phyloP scores from a whole-genome alignment of 2,888 invertebrate species.

The Petrolisthes cinctipes region DNA sequence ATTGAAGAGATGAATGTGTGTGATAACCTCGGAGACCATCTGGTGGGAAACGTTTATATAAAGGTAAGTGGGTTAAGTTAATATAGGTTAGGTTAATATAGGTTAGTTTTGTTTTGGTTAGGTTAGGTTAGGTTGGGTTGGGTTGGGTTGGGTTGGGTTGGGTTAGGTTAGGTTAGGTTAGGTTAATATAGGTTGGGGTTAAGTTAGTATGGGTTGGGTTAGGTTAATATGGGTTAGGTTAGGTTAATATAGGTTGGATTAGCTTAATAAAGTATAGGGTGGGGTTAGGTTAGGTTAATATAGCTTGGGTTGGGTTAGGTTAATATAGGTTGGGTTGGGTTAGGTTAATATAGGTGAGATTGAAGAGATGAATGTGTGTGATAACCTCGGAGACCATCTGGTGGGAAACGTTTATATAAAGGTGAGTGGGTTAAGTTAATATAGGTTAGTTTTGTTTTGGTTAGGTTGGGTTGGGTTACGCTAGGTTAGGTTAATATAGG shows the following conservation, averaged over 20 bases:
- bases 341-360: slow-evolving; percentile 95
- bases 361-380: slow-evolving; percentile 99
- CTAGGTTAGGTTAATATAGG: too few relatives aligned
- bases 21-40: slow-evolving; percentile 97
- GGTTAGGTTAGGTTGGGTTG: too few relatives aligned
- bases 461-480: too few relatives aligned
- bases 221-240: not conserved
- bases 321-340: slow-evolving; percentile 91
- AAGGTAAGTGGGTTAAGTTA: slow-evolving; percentile 69
- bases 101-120: too few relatives aligned
- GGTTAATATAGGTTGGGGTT: too few relatives aligned
- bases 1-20: slow-evolving; percentile 99
- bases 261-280: too few relatives aligned
- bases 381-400: slow-evolving; percentile 97
- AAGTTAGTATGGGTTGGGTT: too few relatives aligned
- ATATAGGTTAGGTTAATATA: too few relatives aligned
- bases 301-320: too few relatives aligned
- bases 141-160: too few relatives aligned
- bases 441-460: too few relatives aligned
- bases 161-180: not conserved
- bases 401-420: slow-evolving; percentile 99
- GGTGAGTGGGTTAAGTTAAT: slow-evolving; percentile 27
- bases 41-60: slow-evolving; percentile 99
- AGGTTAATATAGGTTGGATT: not conserved
- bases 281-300: too few relatives aligned